These are phyloP conservation scores for Bubo bubo DNA, from an alignment of 2,113 vertebrate species.

Conservation along the genomic window DNA sequence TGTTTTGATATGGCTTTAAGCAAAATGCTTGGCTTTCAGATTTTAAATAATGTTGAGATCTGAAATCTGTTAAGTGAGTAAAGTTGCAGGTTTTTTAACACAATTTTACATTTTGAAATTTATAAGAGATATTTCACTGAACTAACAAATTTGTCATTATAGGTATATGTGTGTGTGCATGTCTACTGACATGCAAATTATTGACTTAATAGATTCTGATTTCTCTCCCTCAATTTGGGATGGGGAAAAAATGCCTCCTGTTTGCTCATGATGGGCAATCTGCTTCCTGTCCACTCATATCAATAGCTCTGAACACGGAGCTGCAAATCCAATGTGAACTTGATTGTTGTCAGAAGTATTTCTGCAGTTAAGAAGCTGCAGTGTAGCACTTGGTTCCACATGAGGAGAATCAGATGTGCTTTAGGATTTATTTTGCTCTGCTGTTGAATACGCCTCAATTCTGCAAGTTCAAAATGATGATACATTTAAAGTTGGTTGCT, in stretches of 20 bases:
- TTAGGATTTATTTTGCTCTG: constrained; percentile 5
- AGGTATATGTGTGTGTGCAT: neutral
- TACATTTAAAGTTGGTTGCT: neutral
- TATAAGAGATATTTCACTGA: accelerated
- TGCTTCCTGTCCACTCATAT: neutral
- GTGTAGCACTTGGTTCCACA: constrained; percentile 5
- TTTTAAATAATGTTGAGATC: neutral
- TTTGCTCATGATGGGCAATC: neutral
- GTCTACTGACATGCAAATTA: neutral
- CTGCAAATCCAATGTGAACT: constrained; percentile 3
- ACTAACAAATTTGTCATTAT: neutral
- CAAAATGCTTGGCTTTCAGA: neutral
- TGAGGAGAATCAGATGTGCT: neutral
- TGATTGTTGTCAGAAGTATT: constrained; percentile 7
- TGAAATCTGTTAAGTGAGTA: neutral
- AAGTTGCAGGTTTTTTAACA: neutral
- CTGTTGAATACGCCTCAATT: neutral
- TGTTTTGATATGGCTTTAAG: constrained; percentile 14
- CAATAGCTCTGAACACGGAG: neutral
- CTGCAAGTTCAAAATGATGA: neutral
- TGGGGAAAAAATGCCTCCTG: neutral
- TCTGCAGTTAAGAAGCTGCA: constrained; percentile 1
- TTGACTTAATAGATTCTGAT: neutral
- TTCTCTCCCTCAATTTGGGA: neutral
- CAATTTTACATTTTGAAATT: neutral